Base-by-base conservation (phyloP, 2,888 invertebrate genomes). In the Drosophila gaucha region DNA sequence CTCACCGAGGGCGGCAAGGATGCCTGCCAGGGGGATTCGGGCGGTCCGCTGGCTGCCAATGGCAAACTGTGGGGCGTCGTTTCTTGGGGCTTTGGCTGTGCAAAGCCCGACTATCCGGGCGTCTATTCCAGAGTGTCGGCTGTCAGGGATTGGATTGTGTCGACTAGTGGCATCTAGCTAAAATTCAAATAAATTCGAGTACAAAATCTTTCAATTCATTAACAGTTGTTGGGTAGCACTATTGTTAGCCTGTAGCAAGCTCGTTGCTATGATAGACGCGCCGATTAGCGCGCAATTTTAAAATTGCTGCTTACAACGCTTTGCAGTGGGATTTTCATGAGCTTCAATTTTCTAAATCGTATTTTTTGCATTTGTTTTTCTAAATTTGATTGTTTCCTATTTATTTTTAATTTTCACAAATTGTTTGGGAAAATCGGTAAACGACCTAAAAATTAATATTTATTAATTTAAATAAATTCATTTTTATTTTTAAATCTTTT, bases 61-160 rank as follows among this genome's bases (percentile, higher is more conserved):
- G 74, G 74, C 3, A 75, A 74, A 3, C 63, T 90, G 0, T 84
- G 88, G 33, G 91, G 91, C 3, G 83, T 91, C 10, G 91, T 91
- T 12, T 91, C 91, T 12, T 91, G 89, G 89, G 91, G 91, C 3
- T 83, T 75, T 50, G 91, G 90, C 20, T 91, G 91, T 54, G 91
- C 90, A 1, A 43, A 72, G 6, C 80, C 88, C 1, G 66, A 80
- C 2, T 90, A 85, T 69, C 90, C 90, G 0, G 90, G 90, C 0
- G 90, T 90, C 1, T 90, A 90, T 33, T 78, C 90, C 1, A 74
- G 89, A 10, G 90, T 90, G 3, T 57, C 90, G 0, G 64, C 88
- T 2, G 89, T 86, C 3, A 76, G 89, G 3, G 73, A 86, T 26
- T 90, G 90, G 90, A 89, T 90, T 35, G 54, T 44, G 6, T 55